Percentiles rank a stretch among this genome's conserved stretches.
Evolutionary conservation across 1,140 invertebrate species (phyloP).

Genomic region (Chironomus striatipennis): DNA sequence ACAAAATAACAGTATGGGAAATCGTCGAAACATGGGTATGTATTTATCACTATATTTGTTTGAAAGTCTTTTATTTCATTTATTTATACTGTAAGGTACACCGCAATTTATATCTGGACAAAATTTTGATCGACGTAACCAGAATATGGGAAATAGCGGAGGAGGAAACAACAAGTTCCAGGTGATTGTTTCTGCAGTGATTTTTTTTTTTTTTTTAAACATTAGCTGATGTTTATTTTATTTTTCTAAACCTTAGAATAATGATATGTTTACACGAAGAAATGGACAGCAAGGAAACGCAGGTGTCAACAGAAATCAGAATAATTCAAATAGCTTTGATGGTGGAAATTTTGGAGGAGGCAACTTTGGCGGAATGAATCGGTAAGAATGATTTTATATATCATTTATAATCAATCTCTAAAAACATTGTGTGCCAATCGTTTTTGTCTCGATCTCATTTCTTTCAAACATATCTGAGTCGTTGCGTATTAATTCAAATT

Average conservation of each 20-base stretch:
- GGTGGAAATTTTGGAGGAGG: background rate
- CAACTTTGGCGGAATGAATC: background rate
- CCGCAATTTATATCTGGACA: background rate
- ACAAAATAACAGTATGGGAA: background rate
- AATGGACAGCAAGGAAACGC: background rate
- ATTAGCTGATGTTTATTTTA: too few relatives aligned
- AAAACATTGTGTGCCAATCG: background rate
- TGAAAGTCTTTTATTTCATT: too few relatives aligned
- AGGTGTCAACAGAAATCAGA: background rate
- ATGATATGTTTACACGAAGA: background rate
- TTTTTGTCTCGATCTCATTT: background rate
- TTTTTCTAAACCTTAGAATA: too few relatives aligned
- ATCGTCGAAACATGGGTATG: background rate
- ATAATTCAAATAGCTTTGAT: background rate
- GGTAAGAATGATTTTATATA: conserved; percentile 3
- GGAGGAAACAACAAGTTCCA: background rate
- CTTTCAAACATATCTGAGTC: too few relatives aligned
- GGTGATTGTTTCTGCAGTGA: too few relatives aligned
- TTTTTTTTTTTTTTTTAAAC: too few relatives aligned
- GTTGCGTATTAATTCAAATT: background rate
- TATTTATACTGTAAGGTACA: background rate
- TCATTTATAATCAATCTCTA: background rate
- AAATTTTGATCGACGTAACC: background rate
- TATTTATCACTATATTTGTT: too few relatives aligned
- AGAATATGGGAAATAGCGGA: background rate